These are phyloP conservation scores for Pantelozetes paolii DNA, from an alignment of 2,888 invertebrate species.

Conservation along the genomic window DNA sequence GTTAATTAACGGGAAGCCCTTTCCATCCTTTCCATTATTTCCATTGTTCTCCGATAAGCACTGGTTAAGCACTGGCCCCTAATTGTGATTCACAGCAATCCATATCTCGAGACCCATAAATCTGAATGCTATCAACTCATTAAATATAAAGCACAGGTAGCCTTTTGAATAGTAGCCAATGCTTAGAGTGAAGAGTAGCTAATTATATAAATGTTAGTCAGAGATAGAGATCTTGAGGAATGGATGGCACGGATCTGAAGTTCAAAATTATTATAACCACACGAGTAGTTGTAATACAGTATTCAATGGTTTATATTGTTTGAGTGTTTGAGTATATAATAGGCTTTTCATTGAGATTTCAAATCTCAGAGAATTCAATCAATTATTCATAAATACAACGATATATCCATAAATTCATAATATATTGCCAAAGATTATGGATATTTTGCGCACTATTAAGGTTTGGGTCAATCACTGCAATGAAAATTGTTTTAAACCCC, in stretches of 20 bases:
- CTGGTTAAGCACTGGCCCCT: background rate
- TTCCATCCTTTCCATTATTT: background rate
- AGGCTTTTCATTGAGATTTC: too few relatives aligned
- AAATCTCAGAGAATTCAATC: background rate
- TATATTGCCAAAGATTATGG: background rate
- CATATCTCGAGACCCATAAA: background rate
- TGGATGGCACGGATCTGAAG: slow-evolving; percentile 28
- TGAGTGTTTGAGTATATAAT: background rate
- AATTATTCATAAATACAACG: background rate
- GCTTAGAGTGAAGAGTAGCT: slow-evolving; percentile 23
- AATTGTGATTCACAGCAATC: background rate
- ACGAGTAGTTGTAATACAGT: background rate
- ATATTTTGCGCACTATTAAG: background rate
- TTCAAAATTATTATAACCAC: slow-evolving; percentile 31
- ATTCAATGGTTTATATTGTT: background rate
- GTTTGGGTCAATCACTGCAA: slow-evolving; percentile 30
- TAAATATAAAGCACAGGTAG: background rate
- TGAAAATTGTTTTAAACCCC: background rate
- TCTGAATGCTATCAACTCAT: background rate
- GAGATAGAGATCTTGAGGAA: slow-evolving; percentile 13
- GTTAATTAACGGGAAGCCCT: background rate
- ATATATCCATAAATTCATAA: background rate
- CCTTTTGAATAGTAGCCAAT: background rate
- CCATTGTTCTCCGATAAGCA: background rate
- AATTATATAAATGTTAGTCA: slow-evolving; percentile 16